A percentile compares a stretch with the other conserved stretches of the same genome.
These are phyloP conservation scores for Propsilocerus akamusi DNA, from an alignment of 1,140 invertebrate genomes.

Conservation along the genomic window DNA sequence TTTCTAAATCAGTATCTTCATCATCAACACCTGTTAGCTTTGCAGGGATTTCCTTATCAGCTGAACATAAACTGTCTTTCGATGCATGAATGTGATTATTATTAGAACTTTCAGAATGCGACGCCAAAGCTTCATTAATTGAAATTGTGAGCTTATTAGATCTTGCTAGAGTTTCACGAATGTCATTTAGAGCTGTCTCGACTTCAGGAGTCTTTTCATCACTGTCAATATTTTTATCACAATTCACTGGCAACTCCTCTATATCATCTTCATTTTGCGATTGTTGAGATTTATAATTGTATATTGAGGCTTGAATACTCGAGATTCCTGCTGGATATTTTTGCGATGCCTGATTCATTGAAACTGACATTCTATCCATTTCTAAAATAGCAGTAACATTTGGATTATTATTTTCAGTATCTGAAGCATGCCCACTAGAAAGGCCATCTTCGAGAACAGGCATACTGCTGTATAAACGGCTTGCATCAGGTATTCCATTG, in stretches of 20 bases:
- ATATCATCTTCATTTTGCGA: not conserved
- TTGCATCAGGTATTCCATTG: constrained; percentile 27
- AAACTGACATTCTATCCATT: constrained; percentile 6
- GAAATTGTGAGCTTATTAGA: constrained; percentile 27
- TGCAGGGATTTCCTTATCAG: constrained; percentile 10
- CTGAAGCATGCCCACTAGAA: constrained; percentile 69
- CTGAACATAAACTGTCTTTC: not conserved
- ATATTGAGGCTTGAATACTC: not conserved
- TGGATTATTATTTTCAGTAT: constrained; percentile 64
- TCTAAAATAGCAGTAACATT: not conserved
- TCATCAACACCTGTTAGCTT: constrained; percentile 31
- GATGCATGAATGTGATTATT: not conserved
- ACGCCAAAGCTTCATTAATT: not conserved
- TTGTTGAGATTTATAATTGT: not conserved
- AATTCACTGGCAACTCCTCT: no score
- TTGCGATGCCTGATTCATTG: constrained; percentile 9
- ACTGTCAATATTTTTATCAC: not conserved
- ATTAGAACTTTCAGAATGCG: constrained; percentile 5
- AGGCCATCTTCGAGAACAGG: constrained; percentile 80
- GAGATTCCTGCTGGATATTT: constrained; percentile 9
- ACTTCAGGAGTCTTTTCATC: constrained; percentile 16
- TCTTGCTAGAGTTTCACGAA: constrained; percentile 55
- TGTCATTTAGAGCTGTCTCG: constrained; percentile 65
- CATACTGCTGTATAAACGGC: constrained; percentile 48
- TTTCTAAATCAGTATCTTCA: constrained; percentile 78